phyloP scores from a whole-genome alignment of 2,888 invertebrate genomes.

The Hypomecis punctinalis region DNA sequence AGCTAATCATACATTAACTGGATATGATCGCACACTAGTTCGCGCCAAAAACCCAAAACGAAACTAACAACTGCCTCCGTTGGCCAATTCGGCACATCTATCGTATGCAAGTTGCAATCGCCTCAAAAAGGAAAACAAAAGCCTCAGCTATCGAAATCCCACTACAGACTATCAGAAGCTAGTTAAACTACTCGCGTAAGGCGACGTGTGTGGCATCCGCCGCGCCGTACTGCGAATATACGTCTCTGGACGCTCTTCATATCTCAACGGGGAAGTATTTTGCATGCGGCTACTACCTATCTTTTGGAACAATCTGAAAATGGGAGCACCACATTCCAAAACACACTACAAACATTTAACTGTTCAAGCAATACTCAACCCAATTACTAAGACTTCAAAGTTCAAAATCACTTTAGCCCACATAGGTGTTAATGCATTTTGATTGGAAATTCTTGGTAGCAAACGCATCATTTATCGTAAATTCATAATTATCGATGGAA shows the following conservation, averaged over 20 bases:
- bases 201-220: conserved; percentile 78
- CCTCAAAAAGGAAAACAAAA: conserved; percentile 27
- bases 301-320: conserved; percentile 80
- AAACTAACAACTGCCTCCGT: too few relatives aligned
- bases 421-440: conserved; percentile 40
- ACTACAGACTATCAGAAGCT: conserved; percentile 35
- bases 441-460: conserved; percentile 44
- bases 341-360: conserved; percentile 38
- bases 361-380: conserved; percentile 39
- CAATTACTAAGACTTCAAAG: conserved; percentile 21
- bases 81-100: too few relatives aligned
- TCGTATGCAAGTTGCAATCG: neutral
- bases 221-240: conserved; percentile 72
- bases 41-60: too few relatives aligned
- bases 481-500: conserved; percentile 74
- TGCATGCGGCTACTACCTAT: conserved; percentile 80
- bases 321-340: conserved; percentile 60
- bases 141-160: conserved; percentile 30
- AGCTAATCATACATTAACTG: too few relatives aligned
- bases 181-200: conserved; percentile 40
- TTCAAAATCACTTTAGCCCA: conserved; percentile 29
- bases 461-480: conserved; percentile 78
- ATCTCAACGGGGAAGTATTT: conserved; percentile 82
- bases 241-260: conserved; percentile 74
- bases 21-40: too few relatives aligned